A percentile compares a stretch with the other conserved stretches of the same genome.
phyloP scores from a whole-genome alignment of 1,140 invertebrate genomes.

The Drosophila guanche region DNA sequence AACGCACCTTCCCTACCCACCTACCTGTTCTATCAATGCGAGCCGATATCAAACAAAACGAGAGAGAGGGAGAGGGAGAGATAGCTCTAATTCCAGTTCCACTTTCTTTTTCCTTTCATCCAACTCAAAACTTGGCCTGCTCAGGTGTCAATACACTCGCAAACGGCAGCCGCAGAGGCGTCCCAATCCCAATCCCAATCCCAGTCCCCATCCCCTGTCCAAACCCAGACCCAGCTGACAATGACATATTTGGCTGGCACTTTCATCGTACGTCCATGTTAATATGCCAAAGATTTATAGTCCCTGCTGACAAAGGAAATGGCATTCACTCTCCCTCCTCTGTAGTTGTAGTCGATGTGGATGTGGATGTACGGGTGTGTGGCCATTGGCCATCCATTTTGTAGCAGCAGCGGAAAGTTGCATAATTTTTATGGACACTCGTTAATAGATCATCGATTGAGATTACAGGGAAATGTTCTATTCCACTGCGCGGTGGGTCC shows the following conservation, averaged over 20 bases:
- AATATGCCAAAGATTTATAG: slow-evolving; percentile 78
- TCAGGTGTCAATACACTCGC: slow-evolving; percentile 76
- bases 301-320: slow-evolving; percentile 72
- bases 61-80: too few species aligned
- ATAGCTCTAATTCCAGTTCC: slow-evolving; percentile 13
- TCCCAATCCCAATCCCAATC: slow-evolving; percentile 5
- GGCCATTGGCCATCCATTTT: slow-evolving; percentile 61
- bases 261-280: slow-evolving; percentile 81
- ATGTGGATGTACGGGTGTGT: slow-evolving; percentile 10
- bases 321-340: slow-evolving; percentile 64
- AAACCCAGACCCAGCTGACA: slow-evolving; percentile 52
- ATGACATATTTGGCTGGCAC: slow-evolving; percentile 80
- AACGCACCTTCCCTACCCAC: slow-evolving; percentile 30
- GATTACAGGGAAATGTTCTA: slow-evolving; percentile 55
- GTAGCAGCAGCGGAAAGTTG: slow-evolving; percentile 59
- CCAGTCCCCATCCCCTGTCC: background rate
- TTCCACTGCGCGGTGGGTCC: slow-evolving; percentile 48
- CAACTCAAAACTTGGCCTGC: slow-evolving; percentile 41
- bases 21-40: slow-evolving; percentile 31
- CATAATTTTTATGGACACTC: slow-evolving; percentile 76
- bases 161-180: slow-evolving; percentile 68
- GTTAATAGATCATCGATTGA: slow-evolving; percentile 79
- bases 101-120: slow-evolving; percentile 33
- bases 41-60: background rate
- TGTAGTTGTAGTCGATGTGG: slow-evolving; percentile 18